phyloP scores from a whole-genome alignment of 2,113 vertebrate genomes.

The Silurus glanis region DNA sequence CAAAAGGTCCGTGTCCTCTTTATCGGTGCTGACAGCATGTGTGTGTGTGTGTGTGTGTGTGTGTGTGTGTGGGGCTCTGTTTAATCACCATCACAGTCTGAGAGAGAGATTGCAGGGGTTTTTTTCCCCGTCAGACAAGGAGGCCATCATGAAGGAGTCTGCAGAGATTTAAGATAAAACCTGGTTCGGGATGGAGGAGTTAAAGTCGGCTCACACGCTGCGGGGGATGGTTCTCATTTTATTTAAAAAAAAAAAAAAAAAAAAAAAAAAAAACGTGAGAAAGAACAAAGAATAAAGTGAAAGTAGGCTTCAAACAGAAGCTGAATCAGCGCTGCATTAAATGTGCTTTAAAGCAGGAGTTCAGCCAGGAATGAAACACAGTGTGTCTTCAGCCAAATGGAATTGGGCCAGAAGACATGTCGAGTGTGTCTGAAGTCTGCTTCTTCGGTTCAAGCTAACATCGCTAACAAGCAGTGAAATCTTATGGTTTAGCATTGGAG shows the following conservation, averaged over 20 bases:
- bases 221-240: slow-evolving; percentile 41
- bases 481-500: not conserved
- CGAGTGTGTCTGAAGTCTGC: not conserved
- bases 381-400: not conserved
- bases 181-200: slow-evolving; percentile 9
- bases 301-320: not conserved
- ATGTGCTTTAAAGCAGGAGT: not conserved
- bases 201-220: slow-evolving; percentile 4
- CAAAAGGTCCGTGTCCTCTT: slow-evolving; percentile 68
- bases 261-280: not conserved
- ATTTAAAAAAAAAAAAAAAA: not conserved
- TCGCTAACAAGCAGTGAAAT: not conserved
- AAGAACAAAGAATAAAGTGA: not conserved
- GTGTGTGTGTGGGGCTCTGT: slow-evolving; percentile 19
- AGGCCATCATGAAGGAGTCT: slow-evolving; percentile 38
- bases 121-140: slow-evolving; percentile 24
- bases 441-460: not conserved
- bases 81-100: slow-evolving; percentile 50
- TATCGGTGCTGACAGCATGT: slow-evolving; percentile 74
- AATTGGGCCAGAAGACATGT: not conserved
- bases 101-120: slow-evolving; percentile 33
- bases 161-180: slow-evolving; percentile 49
- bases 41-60: not conserved
- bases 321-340: not conserved
- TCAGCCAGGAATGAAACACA: not conserved